Evolutionary conservation across 2,113 vertebrate species (phyloP).

Genomic region (Crotalus helleri): DNA sequence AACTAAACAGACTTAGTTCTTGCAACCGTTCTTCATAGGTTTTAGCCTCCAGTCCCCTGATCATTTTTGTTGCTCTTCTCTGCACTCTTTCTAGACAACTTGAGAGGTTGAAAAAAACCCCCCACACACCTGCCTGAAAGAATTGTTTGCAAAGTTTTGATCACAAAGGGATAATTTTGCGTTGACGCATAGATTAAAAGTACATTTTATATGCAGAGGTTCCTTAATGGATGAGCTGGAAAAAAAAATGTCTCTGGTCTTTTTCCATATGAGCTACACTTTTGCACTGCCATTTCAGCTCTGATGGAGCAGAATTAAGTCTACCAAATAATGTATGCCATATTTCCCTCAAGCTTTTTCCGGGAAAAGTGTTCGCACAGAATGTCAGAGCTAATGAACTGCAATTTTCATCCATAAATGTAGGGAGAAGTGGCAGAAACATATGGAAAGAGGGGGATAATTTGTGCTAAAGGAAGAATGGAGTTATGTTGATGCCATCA

Average conservation of each 20-base stretch:
- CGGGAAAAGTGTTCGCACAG: neutral
- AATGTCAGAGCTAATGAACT: neutral
- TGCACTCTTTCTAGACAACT: neutral
- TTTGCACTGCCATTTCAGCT: neutral
- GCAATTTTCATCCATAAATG: neutral
- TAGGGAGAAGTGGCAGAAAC: neutral
- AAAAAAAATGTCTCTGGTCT: neutral
- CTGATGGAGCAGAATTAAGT: constrained; percentile 8
- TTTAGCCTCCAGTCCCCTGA: neutral
- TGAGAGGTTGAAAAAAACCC: too few species aligned
- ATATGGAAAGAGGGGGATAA: neutral
- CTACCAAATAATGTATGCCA: neutral
- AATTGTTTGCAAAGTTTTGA: neutral
- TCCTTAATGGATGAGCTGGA: neutral
- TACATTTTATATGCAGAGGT: neutral
- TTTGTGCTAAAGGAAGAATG: neutral
- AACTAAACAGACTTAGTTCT: neutral
- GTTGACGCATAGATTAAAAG: neutral
- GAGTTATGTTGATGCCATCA: neutral
- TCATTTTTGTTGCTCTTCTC: neutral
- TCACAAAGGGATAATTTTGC: neutral
- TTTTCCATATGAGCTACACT: neutral
- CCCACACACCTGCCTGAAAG: neutral
- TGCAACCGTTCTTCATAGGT: neutral
- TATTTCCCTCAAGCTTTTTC: neutral